Evolutionary conservation across 2,113 vertebrate species (phyloP).

Genomic region (Acinonyx jubatus): DNA sequence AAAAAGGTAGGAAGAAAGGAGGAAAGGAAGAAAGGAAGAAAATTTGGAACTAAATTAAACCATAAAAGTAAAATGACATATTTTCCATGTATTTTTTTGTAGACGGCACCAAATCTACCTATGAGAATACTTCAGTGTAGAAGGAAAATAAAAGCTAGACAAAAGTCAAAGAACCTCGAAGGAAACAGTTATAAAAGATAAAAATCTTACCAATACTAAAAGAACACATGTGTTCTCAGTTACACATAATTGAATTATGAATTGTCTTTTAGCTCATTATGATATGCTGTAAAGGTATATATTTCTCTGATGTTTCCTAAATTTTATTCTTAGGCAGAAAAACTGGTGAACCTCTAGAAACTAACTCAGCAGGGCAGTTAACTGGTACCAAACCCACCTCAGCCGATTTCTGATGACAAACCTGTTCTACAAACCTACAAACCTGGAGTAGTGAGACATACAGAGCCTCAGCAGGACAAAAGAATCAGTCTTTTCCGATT

Average conservation of each 20-base stretch:
- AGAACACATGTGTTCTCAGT: not conserved
- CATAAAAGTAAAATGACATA: not conserved
- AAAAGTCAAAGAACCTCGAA: not conserved
- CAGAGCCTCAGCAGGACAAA: not conserved
- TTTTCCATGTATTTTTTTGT: not conserved
- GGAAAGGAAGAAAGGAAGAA: not conserved
- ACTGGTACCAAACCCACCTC: not conserved
- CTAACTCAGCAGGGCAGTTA: not conserved
- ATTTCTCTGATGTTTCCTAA: not conserved
- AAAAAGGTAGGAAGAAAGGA: no score
- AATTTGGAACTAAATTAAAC: not conserved
- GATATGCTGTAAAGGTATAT: not conserved
- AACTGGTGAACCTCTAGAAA: not conserved
- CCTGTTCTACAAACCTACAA: not conserved
- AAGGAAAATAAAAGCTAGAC: not conserved
- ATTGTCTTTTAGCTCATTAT: not conserved
- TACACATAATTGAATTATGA: not conserved
- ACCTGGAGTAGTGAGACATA: not conserved
- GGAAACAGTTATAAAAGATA: not conserved
- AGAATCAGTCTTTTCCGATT: not conserved
- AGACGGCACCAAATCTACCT: not conserved
- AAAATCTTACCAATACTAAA: not conserved
- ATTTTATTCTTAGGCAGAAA: not conserved
- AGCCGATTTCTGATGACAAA: not conserved
- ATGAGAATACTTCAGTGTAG: not conserved